Percentiles rank a stretch among this genome's conserved stretches.
Evolutionary conservation across 1,140 invertebrate species (phyloP).

Genomic region (Ooceraea biroi): DNA sequence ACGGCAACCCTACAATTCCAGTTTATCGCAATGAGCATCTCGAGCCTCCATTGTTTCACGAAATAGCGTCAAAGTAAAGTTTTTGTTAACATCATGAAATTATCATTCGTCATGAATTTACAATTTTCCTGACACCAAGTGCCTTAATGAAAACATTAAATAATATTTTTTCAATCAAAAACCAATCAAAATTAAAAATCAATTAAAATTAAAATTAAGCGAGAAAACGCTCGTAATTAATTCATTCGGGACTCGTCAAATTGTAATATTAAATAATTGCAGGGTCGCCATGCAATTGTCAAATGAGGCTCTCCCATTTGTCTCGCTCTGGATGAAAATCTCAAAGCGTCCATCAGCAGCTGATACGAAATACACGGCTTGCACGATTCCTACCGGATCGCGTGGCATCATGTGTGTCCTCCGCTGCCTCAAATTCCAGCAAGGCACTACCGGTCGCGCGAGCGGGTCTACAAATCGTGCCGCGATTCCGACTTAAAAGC

Average conservation of each 20-base stretch:
- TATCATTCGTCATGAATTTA: too few relatives aligned
- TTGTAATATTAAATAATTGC: conserved; percentile 4
- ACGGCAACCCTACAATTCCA: conserved; percentile 2
- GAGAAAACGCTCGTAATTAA: background rate
- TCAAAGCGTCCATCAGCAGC: conserved; percentile 9
- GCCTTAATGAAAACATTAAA: too few relatives aligned
- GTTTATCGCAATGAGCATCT: conserved; percentile 10
- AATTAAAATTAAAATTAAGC: too few relatives aligned
- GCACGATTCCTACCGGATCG: conserved; percentile 29
- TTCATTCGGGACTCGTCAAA: background rate
- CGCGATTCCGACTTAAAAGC: conserved; percentile 72
- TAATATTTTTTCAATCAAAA: too few relatives aligned
- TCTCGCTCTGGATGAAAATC: conserved; percentile 37
- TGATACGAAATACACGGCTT: background rate
- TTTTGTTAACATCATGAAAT: too few relatives aligned
- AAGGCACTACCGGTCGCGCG: conserved; percentile 24
- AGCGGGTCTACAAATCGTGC: conserved; percentile 26
- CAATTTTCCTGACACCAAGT: too few relatives aligned
- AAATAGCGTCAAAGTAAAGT: too few relatives aligned
- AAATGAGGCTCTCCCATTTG: background rate
- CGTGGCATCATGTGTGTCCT: background rate
- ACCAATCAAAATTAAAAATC: too few relatives aligned
- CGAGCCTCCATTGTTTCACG: background rate
- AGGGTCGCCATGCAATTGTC: conserved; percentile 1
- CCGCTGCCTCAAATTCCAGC: conserved; percentile 34